Base-by-base conservation (phyloP, 2,888 invertebrate species). In the Apodemia mormo region DNA sequence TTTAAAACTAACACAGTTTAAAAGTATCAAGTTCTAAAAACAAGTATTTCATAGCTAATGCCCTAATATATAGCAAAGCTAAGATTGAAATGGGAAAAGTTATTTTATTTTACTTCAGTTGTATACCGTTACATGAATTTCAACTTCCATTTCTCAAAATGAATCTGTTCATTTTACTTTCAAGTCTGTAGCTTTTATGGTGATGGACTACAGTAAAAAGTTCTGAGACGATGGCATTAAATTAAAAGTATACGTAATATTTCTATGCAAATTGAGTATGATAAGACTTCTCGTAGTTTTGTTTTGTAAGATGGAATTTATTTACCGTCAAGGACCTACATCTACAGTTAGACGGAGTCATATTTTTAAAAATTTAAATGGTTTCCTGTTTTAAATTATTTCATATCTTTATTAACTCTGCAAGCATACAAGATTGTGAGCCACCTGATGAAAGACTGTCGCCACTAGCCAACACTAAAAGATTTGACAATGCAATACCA, bases 161-260 rank as follows among this genome's bases (percentile, higher is more conserved):
- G 61, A 64, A 64, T 64, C 61, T 64, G 61, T 64, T 64, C 61
- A 64, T 64, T 64, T 64, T 64, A 33, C 37, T 64, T 64, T 64
- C 6, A 64, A 64, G 30, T 33, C 33, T 33, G 61, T 33, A 61
- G 33, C 33, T 37, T 64, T 64, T 64, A 64, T 64, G 61, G 61
- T 64, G 61, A 64, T 64, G 61, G 61, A 64, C 61, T 64, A 33
- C 37, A 37, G 61, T 64, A 64, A 64, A 64, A 64, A 64, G 37
- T 64, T 64, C 61, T 33, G 61, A 64, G 61, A 64, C 61, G 61
- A 64, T n/a, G 61, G 61, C 33, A 61, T 33, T 61, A 14, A 14
- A 37, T 61, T 33, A 61, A 33, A 61, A 61, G 33, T 61, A 33
- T 61, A 37, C 14, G 33, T 30, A 33, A 61, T 61, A 61, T 61